Percentiles rank a stretch among this genome's conserved stretches.
phyloP scores from a whole-genome alignment of 2,888 invertebrate species.

The Platycnemis pennipes region DNA sequence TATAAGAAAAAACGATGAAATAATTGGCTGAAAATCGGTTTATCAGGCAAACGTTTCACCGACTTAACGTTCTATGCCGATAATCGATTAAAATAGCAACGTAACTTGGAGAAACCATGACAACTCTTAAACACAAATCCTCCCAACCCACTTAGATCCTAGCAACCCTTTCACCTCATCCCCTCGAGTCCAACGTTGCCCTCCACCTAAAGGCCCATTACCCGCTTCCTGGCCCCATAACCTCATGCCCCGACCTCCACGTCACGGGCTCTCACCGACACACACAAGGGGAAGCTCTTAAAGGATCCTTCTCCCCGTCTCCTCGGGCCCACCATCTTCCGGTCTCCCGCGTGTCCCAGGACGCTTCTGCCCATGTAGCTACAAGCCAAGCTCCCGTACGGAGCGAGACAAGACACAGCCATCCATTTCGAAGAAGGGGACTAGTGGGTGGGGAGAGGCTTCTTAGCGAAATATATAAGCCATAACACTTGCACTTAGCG shows the following conservation, averaged over 20 bases:
- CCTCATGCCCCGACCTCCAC: conserved; percentile 28
- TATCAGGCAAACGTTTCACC: too few species aligned
- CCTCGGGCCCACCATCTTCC: background rate
- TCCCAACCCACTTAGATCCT: too few species aligned
- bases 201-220: background rate
- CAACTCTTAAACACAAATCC: too few species aligned
- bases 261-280: background rate
- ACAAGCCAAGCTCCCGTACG: background rate
- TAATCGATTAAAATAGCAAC: too few species aligned
- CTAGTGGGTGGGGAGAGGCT: background rate
- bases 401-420: background rate
- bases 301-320: background rate
- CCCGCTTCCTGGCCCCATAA: background rate
- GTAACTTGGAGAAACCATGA: too few species aligned
- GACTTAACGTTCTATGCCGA: too few species aligned
- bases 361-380: background rate
- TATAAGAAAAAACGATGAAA: too few species aligned
- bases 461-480: background rate
- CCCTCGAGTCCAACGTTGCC: background rate
- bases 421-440: background rate
- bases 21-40: too few species aligned
- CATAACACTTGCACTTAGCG: conserved; percentile 22
- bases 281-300: background rate
- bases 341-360: background rate
- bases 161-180: too few species aligned